Conservation (phyloP, 2,888 invertebrate genomes). For the Loripinus fragilis region DNA sequence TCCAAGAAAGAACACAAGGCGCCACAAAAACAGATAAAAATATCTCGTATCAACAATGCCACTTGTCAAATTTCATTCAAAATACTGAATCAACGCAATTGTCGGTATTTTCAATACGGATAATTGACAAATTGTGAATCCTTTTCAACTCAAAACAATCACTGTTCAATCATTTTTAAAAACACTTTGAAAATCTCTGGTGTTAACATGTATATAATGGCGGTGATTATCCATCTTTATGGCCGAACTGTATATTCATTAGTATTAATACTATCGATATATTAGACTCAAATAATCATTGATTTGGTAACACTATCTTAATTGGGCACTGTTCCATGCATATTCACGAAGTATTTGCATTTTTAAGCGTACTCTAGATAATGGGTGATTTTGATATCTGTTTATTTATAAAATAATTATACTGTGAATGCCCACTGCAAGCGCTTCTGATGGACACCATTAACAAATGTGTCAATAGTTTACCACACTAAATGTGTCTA, state of each 20-base stretch:
- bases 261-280: constrained; percentile 16
- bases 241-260: constrained; percentile 20
- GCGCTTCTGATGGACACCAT: no score
- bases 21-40: no score
- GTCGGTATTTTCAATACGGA: background rate
- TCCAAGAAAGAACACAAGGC: no score
- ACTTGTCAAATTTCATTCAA: background rate
- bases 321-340: constrained; percentile 36
- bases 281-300: constrained; percentile 23
- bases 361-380: background rate
- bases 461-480: no score
- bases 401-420: no score
- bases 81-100: no score
- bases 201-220: constrained; percentile 19
- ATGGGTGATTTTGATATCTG: no score
- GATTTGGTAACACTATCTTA: constrained; percentile 31
- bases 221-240: constrained; percentile 8
- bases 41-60: background rate
- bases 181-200: constrained; percentile 4
- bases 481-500: no score
- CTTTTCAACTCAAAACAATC: constrained; percentile 10
- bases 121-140: background rate
- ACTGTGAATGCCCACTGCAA: no score
- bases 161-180: background rate
- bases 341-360: constrained; percentile 23